Evolutionary conservation across 2,113 vertebrate genomes (phyloP), one percentile per base, ranked within the genome.

Genomic region (Leucoraja erinaceus): DNA sequence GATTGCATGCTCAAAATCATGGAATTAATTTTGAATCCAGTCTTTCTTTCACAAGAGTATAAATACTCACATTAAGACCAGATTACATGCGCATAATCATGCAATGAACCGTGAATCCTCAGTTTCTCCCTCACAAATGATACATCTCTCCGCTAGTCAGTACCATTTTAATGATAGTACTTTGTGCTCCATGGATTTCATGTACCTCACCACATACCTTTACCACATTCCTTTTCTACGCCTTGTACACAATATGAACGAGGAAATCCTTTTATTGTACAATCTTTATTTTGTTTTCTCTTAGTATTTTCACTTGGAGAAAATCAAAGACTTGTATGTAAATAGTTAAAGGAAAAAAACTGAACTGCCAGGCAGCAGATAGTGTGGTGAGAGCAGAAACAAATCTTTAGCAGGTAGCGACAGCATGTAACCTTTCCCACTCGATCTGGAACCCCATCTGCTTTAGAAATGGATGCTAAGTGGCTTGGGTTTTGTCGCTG

Each of bases 241-340:
- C 77, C 11, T 20, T 1, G 1, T 9, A 28, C 10, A 38, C 28
- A 74, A 72, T 54, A 70, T 18, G 38, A 18, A 16, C 54, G 38
- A 47, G 38, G 38, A 47, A 16, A 72, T 10, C 38, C 0, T 72
- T 25, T 5, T 31, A n/a, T 63, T 31, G 68, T 72, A 6, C 38
- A 25, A 91, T 68, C 18, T 91, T 72, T 72, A 91, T 91, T 72
- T 38, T 18, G 33, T 66, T 70, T 70, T 70, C 88, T 91, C 28
- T 84, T 28, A 84, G 33, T 70, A 38, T 72, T 91, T 91, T 12
- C 33, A 74, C 10, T 12, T 91, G 68, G 68, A 91, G 33, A 70
- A 72, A 74, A 54, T 91, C 8, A 22, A 91, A 72, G 18, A 68
- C 9, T 12, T 18, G 31, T 16, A 66, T 5, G 54, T 10, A 91